Percentiles rank a stretch among this genome's conserved stretches.
Evolutionary conservation across 2,113 vertebrate species (phyloP).

Genomic region (Eonycteris spelaea): DNA sequence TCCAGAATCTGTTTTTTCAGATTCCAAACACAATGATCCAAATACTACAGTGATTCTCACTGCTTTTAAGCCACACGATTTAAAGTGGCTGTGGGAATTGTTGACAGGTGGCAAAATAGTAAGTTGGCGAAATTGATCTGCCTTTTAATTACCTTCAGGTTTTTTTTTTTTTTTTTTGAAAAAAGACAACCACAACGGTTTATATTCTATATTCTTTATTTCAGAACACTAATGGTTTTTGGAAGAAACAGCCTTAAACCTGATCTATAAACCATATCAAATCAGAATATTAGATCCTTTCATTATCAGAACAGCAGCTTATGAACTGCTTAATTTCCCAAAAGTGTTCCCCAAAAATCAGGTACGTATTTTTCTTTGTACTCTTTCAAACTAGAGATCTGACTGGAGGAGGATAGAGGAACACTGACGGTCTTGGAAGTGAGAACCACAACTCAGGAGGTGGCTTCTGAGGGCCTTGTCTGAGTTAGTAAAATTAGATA

Average conservation of each 20-base stretch:
- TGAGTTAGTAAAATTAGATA: background rate
- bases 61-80: conserved; percentile 84
- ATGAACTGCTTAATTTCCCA: conserved; percentile 84
- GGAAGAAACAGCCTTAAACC: conserved; percentile 84
- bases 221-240: conserved; percentile 83
- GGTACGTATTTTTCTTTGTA: conserved; percentile 74
- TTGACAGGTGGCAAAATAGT: conserved; percentile 80
- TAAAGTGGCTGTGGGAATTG: conserved; percentile 85
- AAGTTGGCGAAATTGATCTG: conserved; percentile 63
- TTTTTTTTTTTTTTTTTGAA: background rate
- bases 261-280: conserved; percentile 85
- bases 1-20: conserved; percentile 86
- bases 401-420: background rate
- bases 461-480: background rate
- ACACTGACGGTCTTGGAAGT: background rate
- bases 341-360: conserved; percentile 79
- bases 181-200: background rate
- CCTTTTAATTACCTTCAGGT: conserved; percentile 30
- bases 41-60: conserved; percentile 82
- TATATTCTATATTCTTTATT: conserved; percentile 54
- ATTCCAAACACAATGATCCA: conserved; percentile 82
- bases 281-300: conserved; percentile 86
- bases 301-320: conserved; percentile 82
- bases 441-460: background rate
- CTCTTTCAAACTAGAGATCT: background rate